Evolutionary conservation across 1,140 invertebrate species (phyloP), one percentile per base, ranked within the genome.

Genomic region (Cydia pomonella): DNA sequence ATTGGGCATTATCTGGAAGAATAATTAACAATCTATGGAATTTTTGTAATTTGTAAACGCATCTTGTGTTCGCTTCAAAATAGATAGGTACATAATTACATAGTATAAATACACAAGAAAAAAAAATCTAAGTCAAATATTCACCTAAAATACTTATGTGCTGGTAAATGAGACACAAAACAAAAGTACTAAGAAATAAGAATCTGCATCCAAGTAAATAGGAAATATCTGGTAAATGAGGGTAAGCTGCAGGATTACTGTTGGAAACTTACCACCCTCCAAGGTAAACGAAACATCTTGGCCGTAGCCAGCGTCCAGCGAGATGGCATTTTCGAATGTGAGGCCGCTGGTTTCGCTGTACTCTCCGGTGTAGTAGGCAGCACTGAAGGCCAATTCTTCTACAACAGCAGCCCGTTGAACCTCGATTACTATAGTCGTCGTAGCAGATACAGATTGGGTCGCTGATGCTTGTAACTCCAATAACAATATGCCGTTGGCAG

Each of bases 391-490:
- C n/a, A 72, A 64, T 33, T 77, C 75, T 3, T 72, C 25, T 18
- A 23, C 18, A 12, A 47, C 72, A 16, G 72, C 25, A 0, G 75
- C 66, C 7, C 33, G 53, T 3, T 72, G 25, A 25, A 82, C 72
- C n/a, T 79, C 73, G 3, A 82, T 73, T 18, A 84, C 75, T 53
- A 84, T 75, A 3, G 78, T 78, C 3, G 84, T 69, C 29, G 75
- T 74, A 23, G 79, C 79, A 4, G 83, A 29, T n/a, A 80, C 21
- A 0, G 79, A 44, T 23, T 80, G 27, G 38, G 75, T 62, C 0
- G 77, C 75, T 16, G 79, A 79, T 13, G 80, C 83, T 78, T 76
- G 77, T 63, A 86, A 25, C 47, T 82, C 80, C 7, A 86, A 74
- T 25, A 81, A 25, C 41, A 86, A 77, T 63, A 84, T 72, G 27